These are phyloP conservation scores for Trochalopteron elliotii DNA, from an alignment of 2,113 vertebrate genomes.

Conservation along the genomic window DNA sequence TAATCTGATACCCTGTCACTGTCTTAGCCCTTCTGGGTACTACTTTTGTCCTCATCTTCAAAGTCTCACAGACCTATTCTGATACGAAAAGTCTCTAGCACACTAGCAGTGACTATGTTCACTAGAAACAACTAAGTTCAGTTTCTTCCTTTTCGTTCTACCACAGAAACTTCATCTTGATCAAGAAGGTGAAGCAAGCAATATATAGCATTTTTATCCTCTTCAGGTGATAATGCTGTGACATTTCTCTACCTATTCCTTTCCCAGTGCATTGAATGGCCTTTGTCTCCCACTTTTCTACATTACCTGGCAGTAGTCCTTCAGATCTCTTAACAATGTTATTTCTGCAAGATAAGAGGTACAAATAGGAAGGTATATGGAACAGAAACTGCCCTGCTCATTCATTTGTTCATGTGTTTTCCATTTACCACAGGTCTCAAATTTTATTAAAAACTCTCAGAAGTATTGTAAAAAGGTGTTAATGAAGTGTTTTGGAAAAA, in stretches of 20 bases:
- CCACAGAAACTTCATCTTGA: background rate
- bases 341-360: background rate
- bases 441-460: background rate
- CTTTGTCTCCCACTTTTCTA: background rate
- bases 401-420: background rate
- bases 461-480: background rate
- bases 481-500: background rate
- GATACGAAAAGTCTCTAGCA: background rate
- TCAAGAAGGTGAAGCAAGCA: background rate
- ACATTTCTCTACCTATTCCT: background rate
- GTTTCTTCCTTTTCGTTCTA: background rate
- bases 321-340: background rate
- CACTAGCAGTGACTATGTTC: background rate
- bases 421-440: background rate
- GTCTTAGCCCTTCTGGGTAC: background rate
- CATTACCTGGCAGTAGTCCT: background rate
- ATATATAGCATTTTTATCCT: background rate
- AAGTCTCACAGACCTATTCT: background rate
- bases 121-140: background rate
- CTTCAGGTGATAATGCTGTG: background rate
- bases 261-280: background rate
- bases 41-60: background rate
- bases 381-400: background rate
- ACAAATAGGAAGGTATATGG: background rate
- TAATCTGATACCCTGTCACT: background rate